Evolutionary conservation across 2,113 vertebrate species (phyloP).

Genomic region (Corydoras sp.): DNA sequence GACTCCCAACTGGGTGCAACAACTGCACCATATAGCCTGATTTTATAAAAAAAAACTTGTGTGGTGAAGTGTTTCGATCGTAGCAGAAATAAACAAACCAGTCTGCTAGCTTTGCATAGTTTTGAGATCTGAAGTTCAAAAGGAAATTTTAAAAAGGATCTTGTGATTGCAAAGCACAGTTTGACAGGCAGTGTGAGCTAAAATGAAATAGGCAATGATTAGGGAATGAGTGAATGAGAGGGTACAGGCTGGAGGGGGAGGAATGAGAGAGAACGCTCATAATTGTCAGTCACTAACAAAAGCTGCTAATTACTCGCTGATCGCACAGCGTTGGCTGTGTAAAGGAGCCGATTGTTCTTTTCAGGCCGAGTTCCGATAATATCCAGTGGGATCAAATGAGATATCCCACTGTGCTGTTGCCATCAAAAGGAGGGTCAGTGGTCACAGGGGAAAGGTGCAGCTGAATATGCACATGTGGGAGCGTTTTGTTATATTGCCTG

Average conservation of each 20-base stretch:
- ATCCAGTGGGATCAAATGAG: conserved; percentile 27
- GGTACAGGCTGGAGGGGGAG: not conserved
- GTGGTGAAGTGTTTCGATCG: not conserved
- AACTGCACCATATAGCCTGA: no score
- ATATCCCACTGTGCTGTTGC: conserved; percentile 4
- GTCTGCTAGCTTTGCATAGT: conserved; percentile 2
- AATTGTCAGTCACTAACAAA: conserved; percentile 37
- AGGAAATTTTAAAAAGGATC: conserved; percentile 15
- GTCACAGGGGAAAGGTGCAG: conserved; percentile 11
- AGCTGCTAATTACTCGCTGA: conserved; percentile 39
- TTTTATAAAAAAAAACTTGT: not conserved
- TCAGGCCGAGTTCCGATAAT: conserved; percentile 25
- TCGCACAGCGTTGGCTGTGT: conserved; percentile 20
- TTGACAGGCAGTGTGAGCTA: conserved; percentile 18
- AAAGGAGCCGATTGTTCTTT: conserved; percentile 35
- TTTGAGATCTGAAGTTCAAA: conserved; percentile 15
- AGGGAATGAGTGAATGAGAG: conserved; percentile 25
- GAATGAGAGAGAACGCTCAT: conserved; percentile 16
- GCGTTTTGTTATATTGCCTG: conserved; percentile 33
- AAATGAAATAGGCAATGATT: conserved; percentile 32
- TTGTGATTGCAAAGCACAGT: conserved; percentile 22
- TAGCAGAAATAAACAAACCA: conserved; percentile 2
- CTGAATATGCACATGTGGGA: conserved; percentile 22
- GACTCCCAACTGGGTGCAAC: no score
- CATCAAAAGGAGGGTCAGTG: conserved; percentile 10